Evolutionary conservation across 2,113 vertebrate genomes (phyloP).

Genomic region (Spermophilus dauricus): DNA sequence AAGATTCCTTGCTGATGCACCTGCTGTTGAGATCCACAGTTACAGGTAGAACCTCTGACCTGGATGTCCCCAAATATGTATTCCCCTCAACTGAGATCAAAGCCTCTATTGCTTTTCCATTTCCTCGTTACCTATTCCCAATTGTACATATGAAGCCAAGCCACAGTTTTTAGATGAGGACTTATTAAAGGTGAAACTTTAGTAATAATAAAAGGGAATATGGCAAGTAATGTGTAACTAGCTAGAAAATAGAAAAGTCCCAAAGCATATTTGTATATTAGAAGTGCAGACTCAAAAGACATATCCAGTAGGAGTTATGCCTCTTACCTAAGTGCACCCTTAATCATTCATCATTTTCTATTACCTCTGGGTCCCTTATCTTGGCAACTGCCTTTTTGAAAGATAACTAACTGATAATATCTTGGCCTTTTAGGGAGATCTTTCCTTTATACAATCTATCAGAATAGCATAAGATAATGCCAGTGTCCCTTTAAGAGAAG

Average conservation of each 20-base stretch:
- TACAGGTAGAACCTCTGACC: neutral
- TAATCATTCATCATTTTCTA: slow-evolving; percentile 1
- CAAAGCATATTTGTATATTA: neutral
- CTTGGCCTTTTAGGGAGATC: slow-evolving; percentile 3
- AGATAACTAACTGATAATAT: neutral
- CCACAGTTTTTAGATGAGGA: slow-evolving; percentile 20
- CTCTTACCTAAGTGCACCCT: neutral
- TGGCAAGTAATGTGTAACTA: neutral
- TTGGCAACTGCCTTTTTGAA: slow-evolving; percentile 1
- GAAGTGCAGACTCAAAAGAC: neutral
- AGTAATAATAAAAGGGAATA: neutral
- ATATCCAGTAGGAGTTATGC: neutral
- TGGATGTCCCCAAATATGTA: neutral
- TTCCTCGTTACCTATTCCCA: neutral
- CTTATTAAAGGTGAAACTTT: neutral
- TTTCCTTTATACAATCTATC: neutral
- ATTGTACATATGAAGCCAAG: neutral
- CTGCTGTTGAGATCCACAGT: neutral
- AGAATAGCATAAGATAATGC: neutral
- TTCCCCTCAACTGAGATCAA: neutral
- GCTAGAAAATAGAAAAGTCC: neutral
- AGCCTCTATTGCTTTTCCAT: neutral
- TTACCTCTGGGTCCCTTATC: neutral
- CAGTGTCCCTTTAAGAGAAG: neutral
- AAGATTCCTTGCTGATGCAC: neutral